Evolutionary conservation across 2,888 invertebrate species (phyloP), one percentile per base, ranked within the genome.

Genomic region (Cylloceria caligata): DNA sequence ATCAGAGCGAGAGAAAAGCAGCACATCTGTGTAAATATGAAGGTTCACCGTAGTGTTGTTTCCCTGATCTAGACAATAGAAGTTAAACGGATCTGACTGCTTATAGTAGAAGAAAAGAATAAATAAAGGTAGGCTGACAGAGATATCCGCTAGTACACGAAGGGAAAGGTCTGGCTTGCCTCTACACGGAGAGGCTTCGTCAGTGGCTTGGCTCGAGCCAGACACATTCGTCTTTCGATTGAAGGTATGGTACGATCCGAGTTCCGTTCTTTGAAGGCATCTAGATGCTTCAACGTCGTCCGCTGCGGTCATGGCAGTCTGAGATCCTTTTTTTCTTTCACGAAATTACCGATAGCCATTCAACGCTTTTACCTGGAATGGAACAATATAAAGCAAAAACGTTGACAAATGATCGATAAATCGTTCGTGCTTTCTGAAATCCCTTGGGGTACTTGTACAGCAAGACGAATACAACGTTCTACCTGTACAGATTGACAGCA

Each of bases 171-270:
- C 62, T 60, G 47, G 45, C 27, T 21, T 19, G 30, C 34, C 11
- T 64, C 65, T 13, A 49, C 45, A 47, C 7, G 24, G 52, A 73
- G 45, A 47, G 16, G 39, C 71, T 78, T 74, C 69, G 78, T 81
- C 78, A 60, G 47, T 65, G 72, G 62, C 67, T 72, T 39, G 45
- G 57, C 69, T 30, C 49, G 42, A 74, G 73, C 77, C 80, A 84
- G 83, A 84, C 84, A 85, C 83, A 83, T 84, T 81, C 76, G 74
- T 85, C 85, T 84, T 71, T 45, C 71, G 5, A 65, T 81, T 69
- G 67, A 62, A 75, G 80, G 65, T 42, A 62, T 45, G n/a, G 52
- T 2, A 49, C 27, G 57, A 21, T 24, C 24, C 11, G 19, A n/a
- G 11, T 27, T 34, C 27, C 57, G 30, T 16, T 30, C 16, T 27